Evolutionary conservation across 2,888 invertebrate genomes (phyloP).

Genomic region (Parascotia fuliginaria): DNA sequence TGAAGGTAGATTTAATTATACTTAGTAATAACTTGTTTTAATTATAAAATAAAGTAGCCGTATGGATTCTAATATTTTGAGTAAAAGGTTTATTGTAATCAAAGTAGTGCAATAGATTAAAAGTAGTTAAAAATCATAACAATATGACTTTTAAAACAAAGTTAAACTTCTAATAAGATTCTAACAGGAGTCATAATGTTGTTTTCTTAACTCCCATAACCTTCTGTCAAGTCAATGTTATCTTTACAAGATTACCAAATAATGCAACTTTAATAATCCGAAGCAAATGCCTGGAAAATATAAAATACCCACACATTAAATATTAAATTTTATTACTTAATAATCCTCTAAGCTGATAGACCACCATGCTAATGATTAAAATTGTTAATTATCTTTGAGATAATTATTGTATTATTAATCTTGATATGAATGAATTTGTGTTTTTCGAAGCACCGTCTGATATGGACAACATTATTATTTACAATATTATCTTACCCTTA

Average conservation of each 20-base stretch:
- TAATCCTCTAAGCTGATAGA: too few species aligned
- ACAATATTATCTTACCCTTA: conserved; percentile 73
- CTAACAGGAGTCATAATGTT: conserved; percentile 36
- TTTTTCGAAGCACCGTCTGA: conserved; percentile 54
- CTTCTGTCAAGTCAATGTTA: conserved; percentile 24
- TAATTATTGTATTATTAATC: conserved; percentile 29
- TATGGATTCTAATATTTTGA: background rate
- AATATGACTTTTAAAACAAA: conserved; percentile 24
- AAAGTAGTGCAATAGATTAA: conserved; percentile 4
- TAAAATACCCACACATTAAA: background rate
- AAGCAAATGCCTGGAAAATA: conserved; percentile 18
- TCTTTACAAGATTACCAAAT: conserved; percentile 28
- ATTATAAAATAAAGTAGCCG: background rate
- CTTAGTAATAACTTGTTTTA: background rate
- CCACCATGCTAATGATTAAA: too few species aligned
- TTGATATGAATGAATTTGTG: conserved; percentile 32
- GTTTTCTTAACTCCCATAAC: conserved; percentile 23
- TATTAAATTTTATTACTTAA: background rate
- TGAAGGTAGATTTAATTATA: conserved; percentile 19
- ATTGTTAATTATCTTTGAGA: conserved; percentile 18
- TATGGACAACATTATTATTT: conserved; percentile 55
- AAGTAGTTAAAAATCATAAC: background rate
- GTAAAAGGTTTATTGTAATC: background rate
- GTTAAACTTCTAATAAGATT: conserved; percentile 53
- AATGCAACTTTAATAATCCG: conserved; percentile 3